These are phyloP conservation scores for Eupleurogrammus muticus DNA, from an alignment of 2,797 vertebrate species.

Conservation along the genomic window DNA sequence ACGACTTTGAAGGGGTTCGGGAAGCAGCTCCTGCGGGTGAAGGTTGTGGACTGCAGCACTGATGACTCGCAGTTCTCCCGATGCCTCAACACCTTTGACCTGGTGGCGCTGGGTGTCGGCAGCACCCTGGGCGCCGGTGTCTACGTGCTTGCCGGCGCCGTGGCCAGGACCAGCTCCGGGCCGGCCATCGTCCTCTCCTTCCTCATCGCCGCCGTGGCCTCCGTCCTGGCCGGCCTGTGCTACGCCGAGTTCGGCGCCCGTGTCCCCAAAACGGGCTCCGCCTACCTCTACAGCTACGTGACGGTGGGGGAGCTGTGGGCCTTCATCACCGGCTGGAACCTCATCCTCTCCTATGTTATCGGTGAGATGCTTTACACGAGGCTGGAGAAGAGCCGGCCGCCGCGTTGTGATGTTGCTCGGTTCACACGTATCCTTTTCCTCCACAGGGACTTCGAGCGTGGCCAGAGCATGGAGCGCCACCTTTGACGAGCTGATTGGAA, in stretches of 20 bases:
- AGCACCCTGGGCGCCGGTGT: conserved; percentile 96
- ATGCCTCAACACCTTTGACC: conserved; percentile 93
- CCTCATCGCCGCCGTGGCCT: conserved; percentile 93
- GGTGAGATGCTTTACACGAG: conserved; percentile 81
- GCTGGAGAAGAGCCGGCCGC: background rate
- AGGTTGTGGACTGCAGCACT: conserved; percentile 88
- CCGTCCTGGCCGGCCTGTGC: conserved; percentile 94
- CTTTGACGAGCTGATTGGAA: conserved; percentile 93
- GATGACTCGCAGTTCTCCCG: conserved; percentile 89
- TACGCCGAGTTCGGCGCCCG: conserved; percentile 96
- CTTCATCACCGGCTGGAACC: conserved; percentile 97
- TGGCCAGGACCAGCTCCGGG: conserved; percentile 89
- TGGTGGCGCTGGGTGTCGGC: conserved; percentile 95
- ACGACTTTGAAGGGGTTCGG: conserved; percentile 81
- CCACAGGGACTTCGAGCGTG: conserved; percentile 94
- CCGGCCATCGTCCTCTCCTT: conserved; percentile 95
- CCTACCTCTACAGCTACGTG: conserved; percentile 97
- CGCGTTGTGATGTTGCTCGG: background rate
- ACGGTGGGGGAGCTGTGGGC: conserved; percentile 96
- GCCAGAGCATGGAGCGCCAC: conserved; percentile 96
- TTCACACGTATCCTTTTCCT: conserved; percentile 4
- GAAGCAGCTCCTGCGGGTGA: conserved; percentile 91
- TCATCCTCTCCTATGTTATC: conserved; percentile 96
- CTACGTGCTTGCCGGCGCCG: conserved; percentile 93
- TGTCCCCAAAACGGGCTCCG: conserved; percentile 94